Evolutionary conservation across 2,797 vertebrate genomes (phyloP).

Genomic region (Sarcophilus harrisii): DNA sequence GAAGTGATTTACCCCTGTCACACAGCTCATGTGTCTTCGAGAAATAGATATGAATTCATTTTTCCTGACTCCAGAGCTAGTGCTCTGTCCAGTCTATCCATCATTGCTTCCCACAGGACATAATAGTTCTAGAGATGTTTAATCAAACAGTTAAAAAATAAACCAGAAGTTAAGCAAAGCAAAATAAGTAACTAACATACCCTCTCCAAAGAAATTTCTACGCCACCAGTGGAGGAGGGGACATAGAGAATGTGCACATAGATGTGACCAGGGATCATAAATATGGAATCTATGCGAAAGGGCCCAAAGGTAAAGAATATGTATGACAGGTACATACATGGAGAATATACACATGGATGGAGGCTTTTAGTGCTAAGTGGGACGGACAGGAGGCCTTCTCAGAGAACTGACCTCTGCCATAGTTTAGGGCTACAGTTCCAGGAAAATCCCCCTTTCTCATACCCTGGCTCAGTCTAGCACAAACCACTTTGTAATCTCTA

Average conservation of each 20-base stretch:
- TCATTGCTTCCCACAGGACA: neutral
- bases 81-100: neutral
- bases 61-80: neutral
- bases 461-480: no score
- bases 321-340: neutral
- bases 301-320: neutral
- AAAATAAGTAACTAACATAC: neutral
- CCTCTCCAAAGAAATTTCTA: neutral
- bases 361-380: neutral
- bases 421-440: no score
- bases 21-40: neutral
- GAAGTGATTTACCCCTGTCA: neutral
- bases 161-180: neutral
- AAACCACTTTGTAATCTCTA: no score
- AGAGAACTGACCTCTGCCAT: no score
- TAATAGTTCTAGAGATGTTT: neutral
- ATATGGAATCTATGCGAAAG: neutral
- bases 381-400: no score
- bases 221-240: neutral
- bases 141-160: neutral
- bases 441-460: no score
- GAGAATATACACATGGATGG: neutral
- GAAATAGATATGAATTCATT: neutral
- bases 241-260: no score
- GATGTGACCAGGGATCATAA: neutral